Evolutionary conservation across 2,113 vertebrate genomes (phyloP).

Genomic region (Phylloscopus trochilus): DNA sequence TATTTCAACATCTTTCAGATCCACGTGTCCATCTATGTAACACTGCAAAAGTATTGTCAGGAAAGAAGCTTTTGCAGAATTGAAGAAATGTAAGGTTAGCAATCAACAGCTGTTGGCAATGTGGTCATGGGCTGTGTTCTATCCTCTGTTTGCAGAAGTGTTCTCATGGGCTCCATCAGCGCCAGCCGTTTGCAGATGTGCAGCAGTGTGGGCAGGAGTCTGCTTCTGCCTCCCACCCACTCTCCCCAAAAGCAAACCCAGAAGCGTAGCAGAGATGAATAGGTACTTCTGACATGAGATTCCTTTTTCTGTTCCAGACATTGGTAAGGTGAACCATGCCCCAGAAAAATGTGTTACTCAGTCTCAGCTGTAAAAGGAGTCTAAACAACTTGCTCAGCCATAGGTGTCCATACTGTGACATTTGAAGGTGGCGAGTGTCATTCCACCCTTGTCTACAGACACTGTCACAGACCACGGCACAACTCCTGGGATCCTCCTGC

Average conservation of each 20-base stretch:
- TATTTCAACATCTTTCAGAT: background rate
- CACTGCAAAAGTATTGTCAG: background rate
- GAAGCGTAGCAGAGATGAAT: background rate
- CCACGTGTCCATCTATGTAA: background rate
- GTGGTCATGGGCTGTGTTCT: background rate
- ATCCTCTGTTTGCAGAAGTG: background rate
- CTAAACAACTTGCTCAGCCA: background rate
- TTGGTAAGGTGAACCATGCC: background rate
- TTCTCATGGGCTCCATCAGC: background rate
- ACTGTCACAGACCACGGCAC: background rate
- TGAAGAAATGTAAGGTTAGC: background rate
- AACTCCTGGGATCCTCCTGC: background rate
- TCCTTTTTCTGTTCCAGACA: background rate
- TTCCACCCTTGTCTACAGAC: background rate
- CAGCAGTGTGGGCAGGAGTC: background rate
- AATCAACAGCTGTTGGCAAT: background rate
- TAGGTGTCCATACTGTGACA: background rate
- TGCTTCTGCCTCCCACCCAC: background rate
- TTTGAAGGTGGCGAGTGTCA: background rate
- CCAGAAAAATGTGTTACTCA: background rate
- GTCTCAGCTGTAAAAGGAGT: background rate
- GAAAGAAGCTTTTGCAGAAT: background rate
- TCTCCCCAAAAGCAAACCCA: background rate
- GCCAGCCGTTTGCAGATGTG: background rate
- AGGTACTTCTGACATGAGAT: background rate